Base-by-base conservation (phyloP, 2,113 vertebrate species). In the Harpagus bidentatus region DNA sequence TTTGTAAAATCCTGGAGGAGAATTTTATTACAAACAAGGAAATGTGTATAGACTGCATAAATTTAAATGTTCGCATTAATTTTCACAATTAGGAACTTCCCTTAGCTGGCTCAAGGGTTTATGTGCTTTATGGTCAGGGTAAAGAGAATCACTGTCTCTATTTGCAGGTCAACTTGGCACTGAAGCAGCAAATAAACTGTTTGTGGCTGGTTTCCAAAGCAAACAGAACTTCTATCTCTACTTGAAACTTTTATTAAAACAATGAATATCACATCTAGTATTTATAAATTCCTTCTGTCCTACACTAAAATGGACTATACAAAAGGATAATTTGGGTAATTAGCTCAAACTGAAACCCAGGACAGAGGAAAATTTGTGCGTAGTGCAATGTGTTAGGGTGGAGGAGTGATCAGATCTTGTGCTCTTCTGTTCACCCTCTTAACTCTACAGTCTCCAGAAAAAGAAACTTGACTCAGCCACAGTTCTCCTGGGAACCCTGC, bases 201-300 rank as follows among this genome's bases (percentile, higher is more conserved):
- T n/a, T 78, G 9, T 92, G 94, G 95, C 88, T 88, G 63, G 58
- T 78, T 90, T 97, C 95, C 97, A 95, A 97, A 90, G 36, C 43
- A 95, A 96, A 92, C 82, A 84, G 72, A 93, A 78, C 76, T 97
- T 94, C 90, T 92, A 96, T 97, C 92, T 95, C 55, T 47, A 92
- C 72, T 93, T 93, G 80, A 88, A 97, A 78, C 43, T 88, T 91
- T 82, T 88, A 96, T 80, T 93, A 82, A 81, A 97, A 84, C 82
- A 96, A 94, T 78, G 72, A 93, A 67, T 86, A 93, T 43, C 50
- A n/a, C 52, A 92, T 88, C 65, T 83, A 95, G 38, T 28, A 69
- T 92, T 92, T 90, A 88, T 77, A 70, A 77, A 80, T 88, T 86
- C 65, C 86, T 82, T 29, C 80, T 90, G 32, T 61, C 43, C 40